A percentile compares a stretch with the other conserved stretches of the same genome.
Conservation (phyloP, 2,113 vertebrate species). For the Oxyura jamaicensis region DNA sequence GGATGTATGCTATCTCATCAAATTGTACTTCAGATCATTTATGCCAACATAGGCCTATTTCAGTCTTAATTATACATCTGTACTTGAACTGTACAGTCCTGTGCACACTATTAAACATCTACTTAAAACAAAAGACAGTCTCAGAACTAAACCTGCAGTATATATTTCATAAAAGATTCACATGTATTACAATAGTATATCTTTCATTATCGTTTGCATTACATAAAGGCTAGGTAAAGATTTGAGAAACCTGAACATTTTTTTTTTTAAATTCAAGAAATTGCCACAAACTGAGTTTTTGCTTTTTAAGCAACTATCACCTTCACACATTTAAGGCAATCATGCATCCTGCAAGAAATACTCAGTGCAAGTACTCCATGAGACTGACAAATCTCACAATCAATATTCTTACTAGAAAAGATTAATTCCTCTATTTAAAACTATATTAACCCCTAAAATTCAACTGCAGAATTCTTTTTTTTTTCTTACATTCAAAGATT, state of each 20-base stretch:
- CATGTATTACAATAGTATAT: neutral
- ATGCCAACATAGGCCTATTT: neutral
- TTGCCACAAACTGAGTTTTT: neutral
- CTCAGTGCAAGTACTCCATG: neutral
- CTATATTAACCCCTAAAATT: neutral
- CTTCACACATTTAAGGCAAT: neutral
- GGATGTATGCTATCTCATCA: neutral
- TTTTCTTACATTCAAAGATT: neutral
- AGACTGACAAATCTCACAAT: neutral
- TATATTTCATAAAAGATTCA: neutral
- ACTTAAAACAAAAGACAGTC: neutral
- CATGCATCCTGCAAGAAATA: neutral
- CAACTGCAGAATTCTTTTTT: neutral
- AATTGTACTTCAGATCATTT: neutral
- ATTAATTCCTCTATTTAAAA: neutral
- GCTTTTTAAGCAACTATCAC: neutral
- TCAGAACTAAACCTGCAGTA: neutral
- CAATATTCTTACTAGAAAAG: neutral
- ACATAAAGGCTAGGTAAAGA: neutral
- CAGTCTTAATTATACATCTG: neutral
- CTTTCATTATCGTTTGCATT: neutral
- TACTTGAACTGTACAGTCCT: neutral
- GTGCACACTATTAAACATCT: neutral
- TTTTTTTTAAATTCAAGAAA: neutral
- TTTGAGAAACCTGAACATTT: neutral